These are phyloP conservation scores for Zygaena filipendulae DNA, from an alignment of 2,888 invertebrate species.

Conservation along the genomic window DNA sequence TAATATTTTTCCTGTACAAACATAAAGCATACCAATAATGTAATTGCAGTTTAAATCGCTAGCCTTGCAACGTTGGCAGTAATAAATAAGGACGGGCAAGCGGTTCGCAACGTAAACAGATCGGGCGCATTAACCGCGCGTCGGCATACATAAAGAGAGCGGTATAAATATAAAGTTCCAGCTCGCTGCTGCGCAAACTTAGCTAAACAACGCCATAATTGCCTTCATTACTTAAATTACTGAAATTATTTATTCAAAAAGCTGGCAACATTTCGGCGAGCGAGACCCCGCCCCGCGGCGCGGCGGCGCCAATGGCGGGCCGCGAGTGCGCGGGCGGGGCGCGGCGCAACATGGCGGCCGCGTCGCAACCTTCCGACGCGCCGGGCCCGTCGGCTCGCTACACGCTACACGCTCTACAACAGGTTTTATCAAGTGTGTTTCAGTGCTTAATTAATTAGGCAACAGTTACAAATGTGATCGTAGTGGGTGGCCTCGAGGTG, in stretches of 20 bases:
- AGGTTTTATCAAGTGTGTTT: constrained; percentile 27
- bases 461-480: constrained; percentile 31
- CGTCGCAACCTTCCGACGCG: constrained; percentile 23
- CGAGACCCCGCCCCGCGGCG: constrained; percentile 37
- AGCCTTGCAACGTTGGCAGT: constrained; percentile 51
- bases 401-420: constrained; percentile 21
- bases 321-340: constrained; percentile 39
- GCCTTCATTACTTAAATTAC: constrained; percentile 71
- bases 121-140: constrained; percentile 66
- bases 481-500: constrained; percentile 15
- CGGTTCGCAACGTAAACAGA: constrained; percentile 62
- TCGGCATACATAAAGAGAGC: constrained; percentile 68
- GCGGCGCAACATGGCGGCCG: constrained; percentile 57
- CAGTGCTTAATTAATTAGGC: constrained; percentile 34
- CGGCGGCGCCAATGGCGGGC: constrained; percentile 35
- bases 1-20: too few species aligned
- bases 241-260: constrained; percentile 70
- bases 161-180: constrained; percentile 68
- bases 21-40: constrained; percentile 38
- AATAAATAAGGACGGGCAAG: constrained; percentile 53
- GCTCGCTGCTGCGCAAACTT: constrained; percentile 65
- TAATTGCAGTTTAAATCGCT: constrained; percentile 66
- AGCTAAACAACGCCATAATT: constrained; percentile 70
- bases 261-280: constrained; percentile 63
- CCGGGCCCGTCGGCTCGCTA: constrained; percentile 19